Percentiles rank a stretch among this genome's conserved stretches.
These are phyloP conservation scores for Denticeps clupeoides DNA, from an alignment of 2,797 vertebrate genomes.

Conservation along the genomic window DNA sequence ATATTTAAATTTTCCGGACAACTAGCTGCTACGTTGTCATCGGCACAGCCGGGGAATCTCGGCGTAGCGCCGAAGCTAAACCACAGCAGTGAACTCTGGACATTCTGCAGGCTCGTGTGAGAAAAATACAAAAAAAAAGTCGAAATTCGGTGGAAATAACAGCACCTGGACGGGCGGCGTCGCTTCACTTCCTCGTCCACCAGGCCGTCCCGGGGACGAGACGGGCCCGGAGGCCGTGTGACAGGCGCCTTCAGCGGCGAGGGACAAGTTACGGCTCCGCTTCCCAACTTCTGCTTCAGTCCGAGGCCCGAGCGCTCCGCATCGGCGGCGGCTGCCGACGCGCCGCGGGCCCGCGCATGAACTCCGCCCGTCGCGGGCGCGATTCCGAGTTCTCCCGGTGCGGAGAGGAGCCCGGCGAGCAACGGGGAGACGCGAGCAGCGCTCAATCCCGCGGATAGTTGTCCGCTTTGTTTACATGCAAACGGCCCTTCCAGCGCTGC, in stretches of 20 bases:
- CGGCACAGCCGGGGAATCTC: no score
- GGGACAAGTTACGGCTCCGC: slow-evolving; percentile 53
- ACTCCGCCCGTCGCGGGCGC: slow-evolving; percentile 3
- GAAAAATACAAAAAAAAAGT: background rate
- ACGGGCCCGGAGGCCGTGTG: slow-evolving; percentile 55
- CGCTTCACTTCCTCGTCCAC: slow-evolving; percentile 50
- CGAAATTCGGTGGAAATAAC: background rate
- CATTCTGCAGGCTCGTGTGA: no score
- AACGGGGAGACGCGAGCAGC: no score
- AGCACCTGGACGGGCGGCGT: slow-evolving; percentile 41
- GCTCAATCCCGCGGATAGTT: no score
- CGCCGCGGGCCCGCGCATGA: slow-evolving; percentile 2
- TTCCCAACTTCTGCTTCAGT: slow-evolving; percentile 56
- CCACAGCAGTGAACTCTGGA: no score
- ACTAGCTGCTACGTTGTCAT: no score
- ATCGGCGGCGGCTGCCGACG: background rate
- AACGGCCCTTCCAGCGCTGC: slow-evolving; percentile 12
- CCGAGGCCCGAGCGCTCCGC: slow-evolving; percentile 40
- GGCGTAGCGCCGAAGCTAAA: background rate
- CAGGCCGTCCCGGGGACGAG: slow-evolving; percentile 53
- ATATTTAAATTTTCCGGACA: no score
- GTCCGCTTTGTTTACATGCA: slow-evolving; percentile 25
- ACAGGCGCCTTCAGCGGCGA: slow-evolving; percentile 34
- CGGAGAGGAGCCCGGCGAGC: no score
- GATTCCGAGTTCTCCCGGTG: no score